Conservation (phyloP, 1,140 invertebrate genomes). For the Melipona quadrifasciata region DNA sequence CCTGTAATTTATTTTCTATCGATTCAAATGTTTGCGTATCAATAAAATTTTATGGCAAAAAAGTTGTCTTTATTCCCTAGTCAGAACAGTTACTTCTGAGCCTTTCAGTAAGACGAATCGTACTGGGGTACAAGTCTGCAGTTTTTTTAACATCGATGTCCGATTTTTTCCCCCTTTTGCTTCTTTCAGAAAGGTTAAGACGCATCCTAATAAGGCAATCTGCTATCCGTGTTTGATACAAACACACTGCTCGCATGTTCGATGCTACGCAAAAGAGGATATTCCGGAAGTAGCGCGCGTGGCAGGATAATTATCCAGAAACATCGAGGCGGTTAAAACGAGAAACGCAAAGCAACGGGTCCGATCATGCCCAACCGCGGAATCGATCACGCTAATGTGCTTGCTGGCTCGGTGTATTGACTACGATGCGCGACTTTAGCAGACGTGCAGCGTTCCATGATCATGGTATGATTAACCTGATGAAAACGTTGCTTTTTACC, state of each 20-base stretch:
- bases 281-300: background rate
- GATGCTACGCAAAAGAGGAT: background rate
- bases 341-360: background rate
- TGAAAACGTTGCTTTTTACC: conserved; percentile 55
- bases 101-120: no score
- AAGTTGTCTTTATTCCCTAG: no score
- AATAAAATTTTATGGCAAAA: no score
- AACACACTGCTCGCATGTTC: background rate
- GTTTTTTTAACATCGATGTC: no score
- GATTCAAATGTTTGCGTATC: no score
- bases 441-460: conserved; percentile 17
- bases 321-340: background rate
- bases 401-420: background rate
- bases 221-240: background rate
- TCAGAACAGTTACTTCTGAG: no score
- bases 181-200: background rate
- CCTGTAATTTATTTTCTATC: no score
- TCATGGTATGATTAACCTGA: conserved; percentile 52
- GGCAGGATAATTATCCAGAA: conserved; percentile 16
- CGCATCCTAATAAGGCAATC: background rate
- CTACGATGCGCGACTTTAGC: background rate
- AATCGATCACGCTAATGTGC: conserved; percentile 36
- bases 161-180: no score
- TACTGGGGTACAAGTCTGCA: no score
- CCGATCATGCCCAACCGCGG: conserved; percentile 10